These are phyloP conservation scores for Cephus sareptanus DNA, from an alignment of 2,888 invertebrate genomes.

Conservation along the genomic window DNA sequence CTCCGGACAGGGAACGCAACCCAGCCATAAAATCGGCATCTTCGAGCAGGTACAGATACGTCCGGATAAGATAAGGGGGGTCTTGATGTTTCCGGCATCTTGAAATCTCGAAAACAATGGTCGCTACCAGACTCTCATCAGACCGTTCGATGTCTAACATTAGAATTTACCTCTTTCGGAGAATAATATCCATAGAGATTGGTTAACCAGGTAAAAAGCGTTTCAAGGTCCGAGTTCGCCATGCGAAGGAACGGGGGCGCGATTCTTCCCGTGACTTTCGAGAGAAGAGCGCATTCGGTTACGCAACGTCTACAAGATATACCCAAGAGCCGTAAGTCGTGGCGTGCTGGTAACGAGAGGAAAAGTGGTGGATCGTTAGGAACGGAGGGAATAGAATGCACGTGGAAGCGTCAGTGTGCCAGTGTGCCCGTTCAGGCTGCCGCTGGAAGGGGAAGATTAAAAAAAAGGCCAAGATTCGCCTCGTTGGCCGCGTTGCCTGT, in stretches of 20 bases:
- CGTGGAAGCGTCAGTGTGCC: constrained; percentile 10
- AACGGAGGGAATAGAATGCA: constrained; percentile 30
- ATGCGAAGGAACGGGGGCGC: constrained; percentile 6
- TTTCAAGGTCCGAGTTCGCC: constrained; percentile 58
- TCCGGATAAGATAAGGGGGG: constrained; percentile 34
- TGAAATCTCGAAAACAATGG: constrained; percentile 28
- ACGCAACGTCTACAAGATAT: background rate
- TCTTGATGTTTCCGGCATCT: constrained; percentile 39
- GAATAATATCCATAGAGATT: background rate
- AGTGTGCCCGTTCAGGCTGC: constrained; percentile 5
- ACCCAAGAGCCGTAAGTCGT: background rate
- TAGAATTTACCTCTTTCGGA: background rate
- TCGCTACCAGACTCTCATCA: background rate
- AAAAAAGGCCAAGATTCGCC: constrained; percentile 38
- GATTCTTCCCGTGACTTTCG: constrained; percentile 7
- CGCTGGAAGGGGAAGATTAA: constrained; percentile 10
- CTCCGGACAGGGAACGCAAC: constrained; percentile 1
- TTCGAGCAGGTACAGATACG: constrained; percentile 34
- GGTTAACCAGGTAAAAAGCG: constrained; percentile 34
- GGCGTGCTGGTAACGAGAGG: constrained; percentile 20
- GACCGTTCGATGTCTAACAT: background rate
- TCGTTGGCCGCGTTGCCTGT: constrained; percentile 37
- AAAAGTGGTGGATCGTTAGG: constrained; percentile 31
- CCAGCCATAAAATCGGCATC: constrained; percentile 39
- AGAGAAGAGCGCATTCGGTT: background rate